Evolutionary conservation across 2,888 invertebrate species (phyloP), one percentile per base, ranked within the genome.

Genomic region (Neoascia interrupta): DNA sequence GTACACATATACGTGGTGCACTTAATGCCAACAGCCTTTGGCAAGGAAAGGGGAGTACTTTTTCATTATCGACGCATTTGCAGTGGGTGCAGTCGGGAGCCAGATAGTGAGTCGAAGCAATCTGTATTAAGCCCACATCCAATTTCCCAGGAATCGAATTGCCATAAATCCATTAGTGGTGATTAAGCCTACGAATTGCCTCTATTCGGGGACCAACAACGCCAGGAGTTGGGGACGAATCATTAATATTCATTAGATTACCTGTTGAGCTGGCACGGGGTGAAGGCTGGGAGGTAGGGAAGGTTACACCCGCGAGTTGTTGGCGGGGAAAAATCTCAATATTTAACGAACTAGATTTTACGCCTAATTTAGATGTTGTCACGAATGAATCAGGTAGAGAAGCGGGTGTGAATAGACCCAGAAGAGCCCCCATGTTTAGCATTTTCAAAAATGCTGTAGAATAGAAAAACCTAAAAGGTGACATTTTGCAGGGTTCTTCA

Each of bases 161-260:
- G 10, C 4, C 64, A 76, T 76, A 70, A 70, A 70, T 76, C 70
- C 70, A 76, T 76, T 76, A 76, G 58, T 45, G 58, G 37, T 60
- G 76, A 70, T 76, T 70, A 60, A 70, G 70, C 70, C 66, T 60
- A 70, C 70, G 76, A 53, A 49, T 60, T 54, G 70, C 41, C 70
- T 70, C 47, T 18, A 26, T 53, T 64, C 13, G 21, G n/a, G n/a
- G 21, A 19, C 5, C 6, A 19, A 16, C 47, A 31, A 0, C 15
- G 5, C 26, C 13, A 5, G 6, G 2, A 2, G 5, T 8, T 5
- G n/a, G 3, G 26, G 21, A 8, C 19, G 13, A 18, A 34, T 66
- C 76, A 76, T 76, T 76, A 76, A 76, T 70, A 76, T 76, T 76
- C 76, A 76, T 76, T 64, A 49, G 54, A 76, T 64, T 64, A 76